A percentile compares a stretch with the other conserved stretches of the same genome.
Conservation (phyloP, 2,888 invertebrate species). For the Electrophaes corylata region DNA sequence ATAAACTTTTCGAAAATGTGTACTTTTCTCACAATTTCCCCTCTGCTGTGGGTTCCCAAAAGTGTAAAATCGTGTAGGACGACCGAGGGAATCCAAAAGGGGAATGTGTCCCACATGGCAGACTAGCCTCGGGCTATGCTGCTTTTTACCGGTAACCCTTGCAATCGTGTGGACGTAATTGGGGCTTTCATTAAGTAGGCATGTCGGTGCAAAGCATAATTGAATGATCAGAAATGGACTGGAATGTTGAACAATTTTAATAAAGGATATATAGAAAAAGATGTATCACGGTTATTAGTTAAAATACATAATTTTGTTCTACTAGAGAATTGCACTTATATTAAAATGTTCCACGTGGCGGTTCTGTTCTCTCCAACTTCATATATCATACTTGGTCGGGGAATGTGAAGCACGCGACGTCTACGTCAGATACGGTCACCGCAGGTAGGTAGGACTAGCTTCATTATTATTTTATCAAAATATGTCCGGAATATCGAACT, state of each 20-base stretch:
- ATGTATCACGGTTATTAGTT: background rate
- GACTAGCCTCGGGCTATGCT: conserved; percentile 58
- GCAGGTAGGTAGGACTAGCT: conserved; percentile 58
- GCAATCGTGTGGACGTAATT: conserved; percentile 57
- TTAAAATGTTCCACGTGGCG: conserved; percentile 59
- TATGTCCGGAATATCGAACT: conserved; percentile 44
- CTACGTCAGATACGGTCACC: conserved; percentile 63
- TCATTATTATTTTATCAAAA: conserved; percentile 69
- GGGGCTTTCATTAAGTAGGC: conserved; percentile 51
- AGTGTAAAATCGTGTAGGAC: conserved; percentile 77
- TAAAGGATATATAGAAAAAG: background rate
- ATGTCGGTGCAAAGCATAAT: conserved; percentile 42
- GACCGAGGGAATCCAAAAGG: conserved; percentile 58
- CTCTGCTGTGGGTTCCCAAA: conserved; percentile 56
- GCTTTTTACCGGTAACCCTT: conserved; percentile 58
- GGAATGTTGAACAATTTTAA: conserved; percentile 3
- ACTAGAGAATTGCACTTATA: conserved; percentile 38
- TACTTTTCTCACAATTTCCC: conserved; percentile 46
- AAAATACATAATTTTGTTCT: background rate
- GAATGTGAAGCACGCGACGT: conserved; percentile 65
- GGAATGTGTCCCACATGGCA: conserved; percentile 65
- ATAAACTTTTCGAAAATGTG: conserved; percentile 53
- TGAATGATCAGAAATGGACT: conserved; percentile 14
- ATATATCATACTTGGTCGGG: conserved; percentile 66
- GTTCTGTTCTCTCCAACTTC: conserved; percentile 55